phyloP scores from a whole-genome alignment of 2,888 invertebrate species.

The Hydraecia micacea region DNA sequence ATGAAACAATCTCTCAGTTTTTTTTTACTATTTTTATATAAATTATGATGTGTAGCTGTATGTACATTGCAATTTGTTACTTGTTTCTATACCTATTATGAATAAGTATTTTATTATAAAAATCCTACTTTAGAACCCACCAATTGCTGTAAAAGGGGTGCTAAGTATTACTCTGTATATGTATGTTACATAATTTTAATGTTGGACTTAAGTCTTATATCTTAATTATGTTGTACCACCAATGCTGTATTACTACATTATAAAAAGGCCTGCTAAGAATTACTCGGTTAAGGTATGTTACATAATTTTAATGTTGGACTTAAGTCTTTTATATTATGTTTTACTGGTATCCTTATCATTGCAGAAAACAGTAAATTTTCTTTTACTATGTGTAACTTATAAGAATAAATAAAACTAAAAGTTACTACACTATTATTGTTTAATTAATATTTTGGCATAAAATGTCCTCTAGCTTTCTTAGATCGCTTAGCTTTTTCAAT shows the following conservation, averaged over 20 bases:
- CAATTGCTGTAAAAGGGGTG: background rate
- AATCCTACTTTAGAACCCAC: background rate
- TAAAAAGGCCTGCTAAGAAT: too few species aligned
- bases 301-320: background rate
- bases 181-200: conserved; percentile 5
- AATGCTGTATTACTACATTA: background rate
- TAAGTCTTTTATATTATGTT: background rate
- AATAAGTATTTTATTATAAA: background rate
- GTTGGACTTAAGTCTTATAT: background rate
- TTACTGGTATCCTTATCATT: background rate
- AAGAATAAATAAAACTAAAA: conserved; percentile 43
- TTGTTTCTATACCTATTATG: background rate
- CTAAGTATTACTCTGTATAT: background rate
- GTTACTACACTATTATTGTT: conserved; percentile 47
- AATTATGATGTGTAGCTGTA: conserved; percentile 9
- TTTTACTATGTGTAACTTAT: conserved; percentile 4
- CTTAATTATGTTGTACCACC: conserved; percentile 5
- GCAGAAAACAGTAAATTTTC: background rate
- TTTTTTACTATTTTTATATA: conserved; percentile 9
- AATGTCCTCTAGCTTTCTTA: conserved; percentile 92
- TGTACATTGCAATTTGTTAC: background rate
- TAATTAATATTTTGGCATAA: conserved; percentile 84
- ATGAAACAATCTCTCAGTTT: background rate
- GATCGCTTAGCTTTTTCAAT: conserved; percentile 91
- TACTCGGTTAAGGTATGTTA: background rate